Percentiles rank a stretch among this genome's conserved stretches.
Conservation (phyloP, 1,140 invertebrate genomes). For the Chrysopa pallens region DNA sequence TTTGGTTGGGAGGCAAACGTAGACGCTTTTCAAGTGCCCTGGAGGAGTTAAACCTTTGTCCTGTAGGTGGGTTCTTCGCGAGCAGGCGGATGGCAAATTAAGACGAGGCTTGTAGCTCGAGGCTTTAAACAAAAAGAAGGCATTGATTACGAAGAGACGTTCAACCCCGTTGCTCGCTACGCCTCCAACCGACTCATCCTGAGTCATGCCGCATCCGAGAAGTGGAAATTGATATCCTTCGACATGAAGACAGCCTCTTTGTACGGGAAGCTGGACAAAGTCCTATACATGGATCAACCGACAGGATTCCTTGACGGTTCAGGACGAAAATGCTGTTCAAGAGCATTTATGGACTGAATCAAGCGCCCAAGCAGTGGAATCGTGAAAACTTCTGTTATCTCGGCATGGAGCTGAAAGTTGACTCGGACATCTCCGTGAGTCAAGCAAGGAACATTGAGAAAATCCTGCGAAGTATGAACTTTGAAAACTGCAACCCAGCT, state of each 20-base stretch:
- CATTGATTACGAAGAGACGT: constrained; percentile 16
- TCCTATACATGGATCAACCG: constrained; percentile 14
- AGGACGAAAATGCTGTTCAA: not conserved
- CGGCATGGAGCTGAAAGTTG: not conserved
- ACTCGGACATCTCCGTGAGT: not conserved
- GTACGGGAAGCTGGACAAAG: constrained; percentile 11
- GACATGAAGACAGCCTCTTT: constrained; percentile 18
- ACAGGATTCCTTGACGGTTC: constrained; percentile 7
- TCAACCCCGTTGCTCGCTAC: not conserved
- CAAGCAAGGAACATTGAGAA: constrained; percentile 2
- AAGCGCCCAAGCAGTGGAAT: not conserved
- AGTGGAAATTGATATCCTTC: constrained; percentile 11
- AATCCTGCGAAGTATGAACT: constrained; percentile 8
- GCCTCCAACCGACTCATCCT: not conserved
- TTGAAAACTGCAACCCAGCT: constrained; percentile 4
- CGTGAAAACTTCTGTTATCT: too few species aligned
- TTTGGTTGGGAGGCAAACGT: constrained; percentile 18
- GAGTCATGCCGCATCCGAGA: not conserved
- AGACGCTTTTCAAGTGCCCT: constrained; percentile 14
- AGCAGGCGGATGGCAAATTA: constrained; percentile 12
- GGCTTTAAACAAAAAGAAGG: constrained; percentile 15
- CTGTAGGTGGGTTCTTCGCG: constrained; percentile 16
- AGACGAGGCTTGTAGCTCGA: constrained; percentile 16
- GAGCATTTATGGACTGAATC: constrained; percentile 1
- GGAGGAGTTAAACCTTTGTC: constrained; percentile 11